phyloP scores from a whole-genome alignment of 2,113 vertebrate species.

The Bubo blakistoni region DNA sequence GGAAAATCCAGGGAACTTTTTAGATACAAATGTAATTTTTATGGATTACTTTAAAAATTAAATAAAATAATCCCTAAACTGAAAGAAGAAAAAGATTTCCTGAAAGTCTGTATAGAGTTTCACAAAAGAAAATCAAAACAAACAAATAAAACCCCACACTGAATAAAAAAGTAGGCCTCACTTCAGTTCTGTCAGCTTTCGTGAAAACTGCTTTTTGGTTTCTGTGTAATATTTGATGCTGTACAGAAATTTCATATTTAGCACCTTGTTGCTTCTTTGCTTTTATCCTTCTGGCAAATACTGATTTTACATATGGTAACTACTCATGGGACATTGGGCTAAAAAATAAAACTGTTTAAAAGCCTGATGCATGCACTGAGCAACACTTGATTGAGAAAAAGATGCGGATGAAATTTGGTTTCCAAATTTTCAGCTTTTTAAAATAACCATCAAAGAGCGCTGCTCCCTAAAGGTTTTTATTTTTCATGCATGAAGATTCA shows the following conservation, averaged over 20 bases:
- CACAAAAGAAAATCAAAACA: neutral
- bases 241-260: neutral
- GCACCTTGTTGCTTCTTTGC: neutral
- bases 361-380: neutral
- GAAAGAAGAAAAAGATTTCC: neutral
- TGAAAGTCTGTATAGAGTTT: neutral
- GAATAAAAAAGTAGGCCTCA: neutral
- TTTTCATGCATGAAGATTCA: constrained; percentile 45
- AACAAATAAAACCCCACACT: accelerated
- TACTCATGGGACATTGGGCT: neutral
- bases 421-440: constrained; percentile 47
- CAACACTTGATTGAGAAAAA: neutral
- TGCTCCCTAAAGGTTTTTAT: constrained; percentile 44
- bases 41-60: neutral
- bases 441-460: constrained; percentile 23
- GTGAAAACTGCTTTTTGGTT: neutral
- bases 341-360: neutral
- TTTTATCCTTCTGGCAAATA: neutral
- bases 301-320: neutral
- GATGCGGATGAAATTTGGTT: constrained; percentile 6
- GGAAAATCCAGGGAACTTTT: neutral
- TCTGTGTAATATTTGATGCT: neutral
- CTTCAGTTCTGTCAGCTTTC: neutral
- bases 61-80: neutral
- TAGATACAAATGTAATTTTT: neutral